phyloP scores from a whole-genome alignment of 1,140 invertebrate species.

The Vanessa tameamea region DNA sequence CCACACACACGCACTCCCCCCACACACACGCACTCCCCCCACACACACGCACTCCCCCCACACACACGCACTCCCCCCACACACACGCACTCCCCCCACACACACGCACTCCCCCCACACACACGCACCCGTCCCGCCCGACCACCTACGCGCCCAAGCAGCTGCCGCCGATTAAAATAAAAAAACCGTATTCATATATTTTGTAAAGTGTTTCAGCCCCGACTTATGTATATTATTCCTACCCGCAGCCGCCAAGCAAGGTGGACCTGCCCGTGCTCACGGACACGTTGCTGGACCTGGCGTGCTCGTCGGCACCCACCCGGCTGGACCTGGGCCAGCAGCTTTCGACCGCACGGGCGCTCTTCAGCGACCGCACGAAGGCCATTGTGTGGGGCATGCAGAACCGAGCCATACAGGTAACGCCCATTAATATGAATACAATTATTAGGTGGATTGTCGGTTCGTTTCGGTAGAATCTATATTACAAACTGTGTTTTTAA shows the following conservation, averaged over 20 bases:
- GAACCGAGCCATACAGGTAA: constrained; percentile 94
- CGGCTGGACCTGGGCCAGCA: constrained; percentile 58
- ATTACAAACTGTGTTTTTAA: background rate
- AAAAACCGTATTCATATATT: too few relatives aligned
- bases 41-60: constrained; percentile 62
- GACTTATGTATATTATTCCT: background rate
- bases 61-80: background rate
- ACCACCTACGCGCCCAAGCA: background rate
- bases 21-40: constrained; percentile 91
- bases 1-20: too few relatives aligned
- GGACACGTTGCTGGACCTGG: constrained; percentile 56
- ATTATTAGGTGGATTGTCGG: background rate
- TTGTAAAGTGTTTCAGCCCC: too few relatives aligned
- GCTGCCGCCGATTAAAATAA: constrained; percentile 38
- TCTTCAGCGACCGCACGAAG: constrained; percentile 93
- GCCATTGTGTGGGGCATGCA: constrained; percentile 99
- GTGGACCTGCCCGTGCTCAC: constrained; percentile 59
- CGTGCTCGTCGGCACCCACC: constrained; percentile 65
- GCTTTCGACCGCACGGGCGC: constrained; percentile 82
- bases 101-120: background rate
- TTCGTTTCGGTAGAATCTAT: too few relatives aligned
- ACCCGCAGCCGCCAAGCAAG: constrained; percentile 51
- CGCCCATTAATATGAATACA: background rate
- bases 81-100: background rate
- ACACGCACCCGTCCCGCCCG: too few relatives aligned